Conservation (phyloP, 2,797 vertebrate species). For the Choloepus didactylus region DNA sequence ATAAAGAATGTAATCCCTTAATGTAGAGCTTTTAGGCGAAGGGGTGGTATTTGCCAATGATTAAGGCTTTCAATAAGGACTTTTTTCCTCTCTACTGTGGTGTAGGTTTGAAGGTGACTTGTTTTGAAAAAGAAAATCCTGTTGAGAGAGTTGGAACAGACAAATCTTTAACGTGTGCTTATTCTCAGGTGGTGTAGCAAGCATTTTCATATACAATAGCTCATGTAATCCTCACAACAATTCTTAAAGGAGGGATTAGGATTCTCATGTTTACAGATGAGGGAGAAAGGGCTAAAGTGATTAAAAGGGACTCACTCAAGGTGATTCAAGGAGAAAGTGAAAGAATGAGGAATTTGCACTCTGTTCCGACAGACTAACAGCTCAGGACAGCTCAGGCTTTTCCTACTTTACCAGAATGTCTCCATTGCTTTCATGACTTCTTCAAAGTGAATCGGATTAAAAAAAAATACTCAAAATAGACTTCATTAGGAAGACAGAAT, state of each 20-base stretch:
- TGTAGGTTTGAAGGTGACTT: conserved; percentile 59
- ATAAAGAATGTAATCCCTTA: conserved; percentile 72
- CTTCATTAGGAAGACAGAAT: conserved; percentile 21
- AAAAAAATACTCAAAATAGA: not conserved
- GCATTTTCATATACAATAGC: not conserved
- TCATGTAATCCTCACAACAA: not conserved
- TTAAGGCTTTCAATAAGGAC: conserved; percentile 20
- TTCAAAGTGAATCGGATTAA: not conserved
- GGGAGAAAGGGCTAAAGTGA: not conserved
- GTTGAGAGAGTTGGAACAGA: conserved; percentile 40
- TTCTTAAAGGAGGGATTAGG: conserved; percentile 11
- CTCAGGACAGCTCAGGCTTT: not conserved
- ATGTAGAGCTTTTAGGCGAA: conserved; percentile 53
- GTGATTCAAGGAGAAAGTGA: not conserved
- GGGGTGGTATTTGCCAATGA: conserved; percentile 26
- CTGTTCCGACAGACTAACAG: not conserved
- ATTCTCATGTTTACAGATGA: not conserved
- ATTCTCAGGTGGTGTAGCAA: not conserved
- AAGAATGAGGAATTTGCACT: not conserved
- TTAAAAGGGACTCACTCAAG: not conserved
- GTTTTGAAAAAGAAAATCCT: conserved; percentile 60
- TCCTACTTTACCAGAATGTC: not conserved
- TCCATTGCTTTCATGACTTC: not conserved
- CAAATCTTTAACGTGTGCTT: not conserved
- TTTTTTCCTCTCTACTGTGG: not conserved